A percentile compares a stretch with the other conserved stretches of the same genome.
Conservation (phyloP, 2,888 invertebrate species). For the Hypomecis punctinalis region DNA sequence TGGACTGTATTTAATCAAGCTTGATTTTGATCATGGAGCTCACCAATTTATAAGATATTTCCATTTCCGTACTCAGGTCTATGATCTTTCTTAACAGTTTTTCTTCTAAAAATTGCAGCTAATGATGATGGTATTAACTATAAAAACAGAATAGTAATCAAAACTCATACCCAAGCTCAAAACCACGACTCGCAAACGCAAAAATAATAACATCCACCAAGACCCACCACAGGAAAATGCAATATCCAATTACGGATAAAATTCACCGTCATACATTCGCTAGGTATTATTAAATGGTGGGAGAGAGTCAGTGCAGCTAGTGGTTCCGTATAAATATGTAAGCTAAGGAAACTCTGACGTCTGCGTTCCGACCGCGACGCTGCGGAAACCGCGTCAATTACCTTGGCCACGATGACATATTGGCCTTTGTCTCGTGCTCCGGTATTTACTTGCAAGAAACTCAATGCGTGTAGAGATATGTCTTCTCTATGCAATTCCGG, state of each 20-base stretch:
- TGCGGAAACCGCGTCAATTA: conserved; percentile 84
- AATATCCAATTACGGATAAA: conserved; percentile 46
- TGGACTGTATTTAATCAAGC: too few species aligned
- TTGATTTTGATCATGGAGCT: too few species aligned
- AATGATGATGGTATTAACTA: background rate
- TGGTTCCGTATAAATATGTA: conserved; percentile 77
- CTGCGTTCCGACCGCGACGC: conserved; percentile 78
- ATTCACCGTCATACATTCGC: conserved; percentile 41
- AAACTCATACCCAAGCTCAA: conserved; percentile 1
- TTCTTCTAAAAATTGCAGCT: background rate
- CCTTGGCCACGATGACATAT: conserved; percentile 82
- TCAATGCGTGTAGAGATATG: conserved; percentile 48
- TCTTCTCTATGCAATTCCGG: conserved; percentile 44
- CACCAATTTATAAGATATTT: too few species aligned
- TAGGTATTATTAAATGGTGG: conserved; percentile 41
- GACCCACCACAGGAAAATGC: conserved; percentile 38
- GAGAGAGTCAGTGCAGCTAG: conserved; percentile 46
- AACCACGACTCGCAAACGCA: conserved; percentile 21
- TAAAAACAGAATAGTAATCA: conserved; percentile 1
- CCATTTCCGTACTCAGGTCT: too few species aligned
- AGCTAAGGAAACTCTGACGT: conserved; percentile 78
- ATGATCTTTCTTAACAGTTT: too few species aligned
- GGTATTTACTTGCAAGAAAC: conserved; percentile 69
- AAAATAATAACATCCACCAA: conserved; percentile 30
- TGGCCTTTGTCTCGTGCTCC: conserved; percentile 77